Evolutionary conservation across 2,888 invertebrate genomes (phyloP).

Genomic region (Brachyopa scutellaris): DNA sequence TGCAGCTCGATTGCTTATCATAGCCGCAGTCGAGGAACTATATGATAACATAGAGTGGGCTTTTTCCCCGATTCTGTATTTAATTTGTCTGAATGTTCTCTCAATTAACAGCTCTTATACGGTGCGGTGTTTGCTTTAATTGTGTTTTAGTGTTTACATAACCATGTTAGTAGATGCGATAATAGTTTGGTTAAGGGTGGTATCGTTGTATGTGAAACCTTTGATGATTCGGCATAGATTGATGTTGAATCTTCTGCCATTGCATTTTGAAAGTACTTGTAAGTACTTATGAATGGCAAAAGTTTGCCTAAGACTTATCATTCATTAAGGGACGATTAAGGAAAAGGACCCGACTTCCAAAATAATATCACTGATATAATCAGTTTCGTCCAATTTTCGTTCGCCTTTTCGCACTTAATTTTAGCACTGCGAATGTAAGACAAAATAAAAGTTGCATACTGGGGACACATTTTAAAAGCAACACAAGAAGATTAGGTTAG

Average conservation of each 20-base stretch:
- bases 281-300: too few species aligned
- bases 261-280: too few species aligned
- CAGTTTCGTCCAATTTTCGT: too few species aligned
- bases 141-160: constrained; percentile 55
- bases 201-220: background rate
- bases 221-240: constrained; percentile 11
- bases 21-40: constrained; percentile 6
- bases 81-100: constrained; percentile 40
- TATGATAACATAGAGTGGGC: constrained; percentile 42
- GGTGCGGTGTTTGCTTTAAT: constrained; percentile 44
- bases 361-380: too few species aligned
- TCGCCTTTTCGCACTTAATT: too few species aligned
- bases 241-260: background rate
- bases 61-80: constrained; percentile 32
- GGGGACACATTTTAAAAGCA: too few species aligned
- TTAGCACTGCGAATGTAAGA: too few species aligned
- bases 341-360: too few species aligned
- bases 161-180: constrained; percentile 34
- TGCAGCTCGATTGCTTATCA: constrained; percentile 49
- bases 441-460: too few species aligned
- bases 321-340: too few species aligned
- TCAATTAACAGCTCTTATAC: constrained; percentile 46
- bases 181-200: constrained; percentile 5
- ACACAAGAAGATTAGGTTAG: too few species aligned
- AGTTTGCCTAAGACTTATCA: too few species aligned